A percentile compares a stretch with the other conserved stretches of the same genome.
Evolutionary conservation across 1,140 invertebrate genomes (phyloP).

Genomic region (Colletes gigas): DNA sequence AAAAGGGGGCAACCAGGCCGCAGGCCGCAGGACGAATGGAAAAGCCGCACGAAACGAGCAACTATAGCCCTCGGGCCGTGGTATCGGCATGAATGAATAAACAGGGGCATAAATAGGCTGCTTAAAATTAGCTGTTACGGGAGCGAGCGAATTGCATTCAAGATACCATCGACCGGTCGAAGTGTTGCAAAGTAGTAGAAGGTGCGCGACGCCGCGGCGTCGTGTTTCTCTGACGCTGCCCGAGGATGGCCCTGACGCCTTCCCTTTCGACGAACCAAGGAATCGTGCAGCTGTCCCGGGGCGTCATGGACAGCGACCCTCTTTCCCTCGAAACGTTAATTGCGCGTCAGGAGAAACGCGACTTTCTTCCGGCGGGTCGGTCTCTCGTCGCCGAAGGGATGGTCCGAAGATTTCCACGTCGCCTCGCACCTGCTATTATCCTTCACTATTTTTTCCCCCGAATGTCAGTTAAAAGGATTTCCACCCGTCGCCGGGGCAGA

Average conservation of each 20-base stretch:
- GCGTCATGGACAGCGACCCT: slow-evolving; percentile 52
- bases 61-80: slow-evolving; percentile 53
- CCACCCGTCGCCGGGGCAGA: not conserved
- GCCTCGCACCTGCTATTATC: not conserved
- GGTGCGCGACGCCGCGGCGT: not conserved
- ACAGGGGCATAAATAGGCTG: slow-evolving; percentile 65
- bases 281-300: slow-evolving; percentile 39
- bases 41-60: slow-evolving; percentile 69
- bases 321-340: slow-evolving; percentile 21
- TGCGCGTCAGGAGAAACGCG: not conserved
- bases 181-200: slow-evolving; percentile 44
- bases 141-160: slow-evolving; percentile 65
- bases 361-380: not conserved
- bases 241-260: slow-evolving; percentile 35
- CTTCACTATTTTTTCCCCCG: not conserved
- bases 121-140: slow-evolving; percentile 70
- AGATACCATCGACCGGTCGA: slow-evolving; percentile 62
- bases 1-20: slow-evolving; percentile 45
- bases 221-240: not conserved
- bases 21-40: slow-evolving; percentile 45
- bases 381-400: no score
- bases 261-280: slow-evolving; percentile 42
- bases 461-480: not conserved
- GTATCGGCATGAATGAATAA: slow-evolving; percentile 74
- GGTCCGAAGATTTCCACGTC: not conserved